Evolutionary conservation across 2,888 invertebrate genomes (phyloP), one percentile per base, ranked within the genome.

Genomic region (Cerceris rybyensis): DNA sequence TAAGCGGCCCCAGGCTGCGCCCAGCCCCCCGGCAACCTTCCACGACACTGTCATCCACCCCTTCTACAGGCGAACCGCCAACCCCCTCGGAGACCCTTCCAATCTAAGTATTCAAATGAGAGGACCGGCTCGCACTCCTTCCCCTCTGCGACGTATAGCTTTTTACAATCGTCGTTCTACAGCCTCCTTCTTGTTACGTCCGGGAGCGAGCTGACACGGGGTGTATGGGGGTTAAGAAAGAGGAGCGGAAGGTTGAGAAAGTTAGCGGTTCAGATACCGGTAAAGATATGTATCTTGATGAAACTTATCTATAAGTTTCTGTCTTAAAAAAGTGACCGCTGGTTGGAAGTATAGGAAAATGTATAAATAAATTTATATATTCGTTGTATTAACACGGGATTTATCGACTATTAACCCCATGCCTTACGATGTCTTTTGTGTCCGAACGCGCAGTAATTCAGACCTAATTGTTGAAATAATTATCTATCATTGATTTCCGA

Each of bases 71-170:
- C 72, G 63, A 65, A 67, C 72, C 81, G 71, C 80, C 78, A 75
- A 66, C 70, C 80, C 74, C 80, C 78, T 74, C 80, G 79, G 78
- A 86, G 88, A 88, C 88, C 88, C 89, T 90, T 91, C 91, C 91
- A 92, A 92, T 92, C 91, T 92, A 92, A 92, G 92, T 91, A 92
- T 92, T 92, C 91, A 92, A 92, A 92, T 92, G 91, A 92, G 92
- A 88, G 87, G 86, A 87, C 87, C 88, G 82, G 88, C 88, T 88
- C 84, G 81, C 85, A 77, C 85, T 81, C 58, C 55, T 49, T 43
- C 77, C 79, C 77, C 66, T 78, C 79, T 79, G 83, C 82, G 81
- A 83, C 87, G 87, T 88, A 88, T 85, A 88, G 85, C 87, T 89
- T 90, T 90, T 89, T 89, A 89, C 90, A 90, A 89, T 90, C 90